Evolutionary conservation across 1,140 invertebrate genomes (phyloP), one percentile per base, ranked within the genome.

Genomic region (Orchestia grillus): DNA sequence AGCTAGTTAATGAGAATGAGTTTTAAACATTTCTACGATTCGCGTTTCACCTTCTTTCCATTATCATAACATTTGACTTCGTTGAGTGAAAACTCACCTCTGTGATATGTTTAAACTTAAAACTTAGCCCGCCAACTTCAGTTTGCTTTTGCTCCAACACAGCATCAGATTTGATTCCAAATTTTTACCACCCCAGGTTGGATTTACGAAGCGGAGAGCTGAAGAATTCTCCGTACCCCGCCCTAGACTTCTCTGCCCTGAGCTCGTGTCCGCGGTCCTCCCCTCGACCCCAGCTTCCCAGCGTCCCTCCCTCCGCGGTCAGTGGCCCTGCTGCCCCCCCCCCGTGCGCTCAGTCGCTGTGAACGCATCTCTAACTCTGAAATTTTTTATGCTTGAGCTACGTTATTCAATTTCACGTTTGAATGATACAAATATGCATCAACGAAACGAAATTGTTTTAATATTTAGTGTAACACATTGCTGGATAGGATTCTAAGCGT

Each of bases 271-370:
- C 97, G 15, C 95, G 97, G 92, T 96, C 96, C 8, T 97, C 97
- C 0, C 96, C 97, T 15, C 91, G 96, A 43, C 97, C 97, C n/a
- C 97, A 97, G 95, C 96, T 96, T 44, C 97, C 96, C 42, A 96
- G 97, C 96, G 90, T 97, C 96, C 97, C 96, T 36, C 97, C 96
- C 23, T 97, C 96, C 3, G 96, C 95, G 43, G 96, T 96, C 92
- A 96, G 96, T 44, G 77, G 47, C 42, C 6, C 41, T 36, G 62
- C 11, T 77, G 28, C 62, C 28, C 11, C 62, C 3, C 62, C 1
- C n/a, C n/a, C n/a, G n/a, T n/a, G 6, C 6, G 47, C 47, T 53
- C 6, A 53, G 47, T 53, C 6, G 19, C 47, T 53, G 6, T 19
- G 19, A 53, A 53, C 19, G 47, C 47, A 8, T n/a, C n/a, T n/a